Conservation (phyloP, 2,888 invertebrate genomes). For the Xestia sexstrigata region DNA sequence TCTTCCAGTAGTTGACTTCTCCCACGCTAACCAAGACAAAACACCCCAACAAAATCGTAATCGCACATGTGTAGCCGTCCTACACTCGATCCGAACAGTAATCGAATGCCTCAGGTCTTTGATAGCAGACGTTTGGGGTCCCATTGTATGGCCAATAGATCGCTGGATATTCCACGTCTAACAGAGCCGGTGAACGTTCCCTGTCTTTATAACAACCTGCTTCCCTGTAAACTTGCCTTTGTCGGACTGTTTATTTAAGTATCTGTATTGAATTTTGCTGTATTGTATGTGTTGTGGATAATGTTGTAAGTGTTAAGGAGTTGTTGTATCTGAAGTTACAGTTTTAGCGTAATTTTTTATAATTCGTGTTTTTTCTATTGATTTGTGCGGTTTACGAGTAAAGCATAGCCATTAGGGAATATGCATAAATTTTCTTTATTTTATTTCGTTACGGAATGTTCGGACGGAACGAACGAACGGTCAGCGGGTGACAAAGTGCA, state of each 20-base stretch:
- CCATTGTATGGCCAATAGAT: constrained; percentile 61
- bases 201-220: constrained; percentile 46
- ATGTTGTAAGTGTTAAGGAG: not conserved
- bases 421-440: too few species aligned
- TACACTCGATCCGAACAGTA: constrained; percentile 45
- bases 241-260: constrained; percentile 19
- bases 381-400: not conserved
- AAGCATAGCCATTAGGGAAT: too few species aligned
- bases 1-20: too few species aligned
- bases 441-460: too few species aligned
- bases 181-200: constrained; percentile 32
- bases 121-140: constrained; percentile 58
- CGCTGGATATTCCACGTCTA: constrained; percentile 50
- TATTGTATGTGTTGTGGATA: not conserved
- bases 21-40: not conserved
- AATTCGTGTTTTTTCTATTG: not conserved
- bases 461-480: too few species aligned
- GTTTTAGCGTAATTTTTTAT: not conserved
- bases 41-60: constrained; percentile 15
- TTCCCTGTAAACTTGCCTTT: not conserved
- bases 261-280: constrained; percentile 17
- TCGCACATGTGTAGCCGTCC: constrained; percentile 38
- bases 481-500: not conserved
- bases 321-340: too few species aligned
- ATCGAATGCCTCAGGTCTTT: constrained; percentile 65